A percentile compares a stretch with the other conserved stretches of the same genome.
These are phyloP conservation scores for Zaprionus davidi DNA, from an alignment of 1,140 invertebrate genomes.

Conservation along the genomic window DNA sequence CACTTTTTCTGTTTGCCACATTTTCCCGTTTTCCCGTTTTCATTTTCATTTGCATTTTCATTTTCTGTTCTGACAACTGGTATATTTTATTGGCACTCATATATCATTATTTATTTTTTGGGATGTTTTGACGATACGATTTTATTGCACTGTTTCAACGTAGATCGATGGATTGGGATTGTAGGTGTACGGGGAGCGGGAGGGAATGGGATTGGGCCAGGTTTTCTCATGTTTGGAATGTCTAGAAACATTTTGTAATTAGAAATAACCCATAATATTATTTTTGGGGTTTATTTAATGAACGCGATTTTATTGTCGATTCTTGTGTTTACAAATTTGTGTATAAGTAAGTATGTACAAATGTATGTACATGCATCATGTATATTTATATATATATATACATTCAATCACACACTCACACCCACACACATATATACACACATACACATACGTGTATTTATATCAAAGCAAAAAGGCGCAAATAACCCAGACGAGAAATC, in stretches of 20 bases:
- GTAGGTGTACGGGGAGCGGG: too few species aligned
- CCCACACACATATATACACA: background rate
- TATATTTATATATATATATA: slow-evolving; percentile 13
- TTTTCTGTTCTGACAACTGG: background rate
- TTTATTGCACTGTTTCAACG: slow-evolving; percentile 44
- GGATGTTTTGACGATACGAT: slow-evolving; percentile 11
- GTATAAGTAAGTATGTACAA: slow-evolving; percentile 25
- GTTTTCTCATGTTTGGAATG: slow-evolving; percentile 1
- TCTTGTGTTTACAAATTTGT: slow-evolving; percentile 64
- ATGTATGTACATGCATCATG: slow-evolving; percentile 7
- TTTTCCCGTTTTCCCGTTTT: background rate
- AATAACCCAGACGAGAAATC: slow-evolving; percentile 53
- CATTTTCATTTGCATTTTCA: background rate
- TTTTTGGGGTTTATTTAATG: slow-evolving; percentile 43
- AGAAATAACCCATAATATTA: slow-evolving; percentile 46
- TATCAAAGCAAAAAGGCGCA: slow-evolving; percentile 60
- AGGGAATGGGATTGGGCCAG: slow-evolving; percentile 22
- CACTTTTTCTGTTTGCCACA: slow-evolving; percentile 20
- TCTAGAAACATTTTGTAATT: slow-evolving; percentile 57
- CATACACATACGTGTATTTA: slow-evolving; percentile 27
- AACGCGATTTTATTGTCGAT: slow-evolving; percentile 53
- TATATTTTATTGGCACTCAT: slow-evolving; percentile 30
- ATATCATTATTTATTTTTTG: slow-evolving; percentile 35
- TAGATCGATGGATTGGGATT: slow-evolving; percentile 41
- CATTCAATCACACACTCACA: background rate